Conservation (phyloP, 2,888 invertebrate species). For the Diaphora mendica region DNA sequence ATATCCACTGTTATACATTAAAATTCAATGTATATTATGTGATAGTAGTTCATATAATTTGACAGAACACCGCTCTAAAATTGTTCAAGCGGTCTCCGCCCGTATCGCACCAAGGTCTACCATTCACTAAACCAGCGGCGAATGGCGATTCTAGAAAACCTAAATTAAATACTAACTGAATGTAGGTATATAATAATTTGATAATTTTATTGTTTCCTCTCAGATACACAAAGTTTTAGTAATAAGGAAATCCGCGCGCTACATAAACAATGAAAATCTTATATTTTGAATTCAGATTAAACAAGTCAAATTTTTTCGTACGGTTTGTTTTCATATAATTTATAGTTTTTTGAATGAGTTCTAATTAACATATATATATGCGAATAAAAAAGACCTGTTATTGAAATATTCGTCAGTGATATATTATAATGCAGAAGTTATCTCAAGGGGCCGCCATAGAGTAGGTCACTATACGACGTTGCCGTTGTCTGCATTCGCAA, state of each 20-base stretch:
- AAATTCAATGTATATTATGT: conserved; percentile 4
- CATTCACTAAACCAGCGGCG: conserved; percentile 59
- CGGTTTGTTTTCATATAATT: not conserved
- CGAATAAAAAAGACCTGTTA: not conserved
- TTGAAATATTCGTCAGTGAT: not conserved
- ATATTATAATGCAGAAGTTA: not conserved
- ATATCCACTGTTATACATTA: not conserved
- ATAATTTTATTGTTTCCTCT: conserved; percentile 11
- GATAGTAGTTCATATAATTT: conserved; percentile 19
- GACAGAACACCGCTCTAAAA: conserved; percentile 49
- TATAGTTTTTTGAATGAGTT: not conserved
- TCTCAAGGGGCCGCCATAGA: too few species aligned
- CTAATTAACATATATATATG: not conserved
- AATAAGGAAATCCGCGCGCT: conserved; percentile 14
- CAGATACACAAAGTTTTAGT: conserved; percentile 3
- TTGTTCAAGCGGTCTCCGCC: conserved; percentile 50
- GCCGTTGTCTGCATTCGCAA: too few species aligned
- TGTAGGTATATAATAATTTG: conserved; percentile 13
- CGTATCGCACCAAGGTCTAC: conserved; percentile 61
- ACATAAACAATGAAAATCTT: conserved; percentile 11
- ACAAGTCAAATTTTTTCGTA: not conserved
- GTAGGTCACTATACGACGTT: too few species aligned
- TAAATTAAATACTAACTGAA: conserved; percentile 17
- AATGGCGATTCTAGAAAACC: conserved; percentile 46
- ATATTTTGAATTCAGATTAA: conserved; percentile 1